Base-by-base conservation (phyloP, 1,140 invertebrate species). In the Stegodyphus dumicola region DNA sequence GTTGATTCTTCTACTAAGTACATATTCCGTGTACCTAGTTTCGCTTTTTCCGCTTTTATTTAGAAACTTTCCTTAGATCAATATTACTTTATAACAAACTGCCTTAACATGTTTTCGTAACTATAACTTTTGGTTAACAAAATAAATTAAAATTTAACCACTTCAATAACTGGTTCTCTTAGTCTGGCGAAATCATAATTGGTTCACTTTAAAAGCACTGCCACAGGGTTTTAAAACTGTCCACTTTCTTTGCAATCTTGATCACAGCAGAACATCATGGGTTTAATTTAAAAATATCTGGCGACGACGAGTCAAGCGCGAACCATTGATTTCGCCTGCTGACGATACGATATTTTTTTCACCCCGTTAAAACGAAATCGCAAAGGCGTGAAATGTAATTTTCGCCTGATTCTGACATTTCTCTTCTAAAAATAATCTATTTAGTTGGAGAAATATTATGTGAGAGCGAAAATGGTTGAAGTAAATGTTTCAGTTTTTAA, bases 331-430 rank as follows among this genome's bases (percentile, higher is more conserved):
- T 48, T 15, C 7, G 69, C 69, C 7, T 13, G 69, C 69, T 70
- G 69, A 70, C 48, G 69, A 49, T 49, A 70, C 33, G 51, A 33
- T 70, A 49, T 70, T 70, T 70, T 70, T 49, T 15, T 15, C 7
- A 2, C 6, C n/a, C 5, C 15, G 17, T 48, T 48, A 70, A 51
- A 33, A 15, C 5, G 33, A 70, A 70, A 10, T 15, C 48, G 51
- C 69, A 70, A 6, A 49, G 69, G 9, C 69, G 69, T 70, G 51
- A 70, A 70, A 70, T 70, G 69, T 70, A 70, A 70, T 70, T 70
- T 70, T 70, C 69, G 69, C 69, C 69, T 70, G 69, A 70, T 48
- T 70, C 69, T 70, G 69, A 70, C 69, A 70, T 18, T 70, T 70
- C 69, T 10, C 48, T 70, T 33, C 69, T 70, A 70, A 70, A 70